Conservation (phyloP, 1,140 invertebrate species). For the Muscidifurax raptorellus region DNA sequence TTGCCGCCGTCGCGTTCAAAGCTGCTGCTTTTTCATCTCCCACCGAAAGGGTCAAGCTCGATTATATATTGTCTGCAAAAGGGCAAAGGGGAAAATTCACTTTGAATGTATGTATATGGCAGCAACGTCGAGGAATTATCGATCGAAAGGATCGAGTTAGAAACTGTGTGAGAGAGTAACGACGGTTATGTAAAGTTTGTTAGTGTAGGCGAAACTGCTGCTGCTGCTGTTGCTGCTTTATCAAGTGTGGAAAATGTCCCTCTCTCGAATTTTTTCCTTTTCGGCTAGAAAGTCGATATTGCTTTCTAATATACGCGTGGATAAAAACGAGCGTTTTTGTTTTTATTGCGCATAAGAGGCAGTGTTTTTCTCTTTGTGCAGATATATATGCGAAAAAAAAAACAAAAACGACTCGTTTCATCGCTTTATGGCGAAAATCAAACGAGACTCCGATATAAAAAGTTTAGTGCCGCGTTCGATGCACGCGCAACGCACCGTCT, state of each 20-base stretch:
- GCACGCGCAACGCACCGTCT: neutral
- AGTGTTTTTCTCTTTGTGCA: too few species aligned
- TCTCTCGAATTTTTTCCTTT: neutral
- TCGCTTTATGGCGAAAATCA: neutral
- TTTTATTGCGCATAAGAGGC: too few species aligned
- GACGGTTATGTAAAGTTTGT: constrained; percentile 7
- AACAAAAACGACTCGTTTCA: neutral
- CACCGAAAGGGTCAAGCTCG: neutral
- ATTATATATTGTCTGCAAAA: neutral
- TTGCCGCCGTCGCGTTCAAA: too few species aligned
- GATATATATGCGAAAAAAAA: neutral
- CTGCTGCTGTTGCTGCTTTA: too few species aligned
- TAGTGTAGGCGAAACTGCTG: too few species aligned
- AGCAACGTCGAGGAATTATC: too few species aligned
- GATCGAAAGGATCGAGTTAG: neutral
- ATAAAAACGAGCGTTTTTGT: too few species aligned
- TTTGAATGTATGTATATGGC: neutral
- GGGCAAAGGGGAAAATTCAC: neutral
- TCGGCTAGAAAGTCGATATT: neutral
- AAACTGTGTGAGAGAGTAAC: neutral
- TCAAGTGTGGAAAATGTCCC: neutral
- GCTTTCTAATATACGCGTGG: neutral
- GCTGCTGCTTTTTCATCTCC: too few species aligned
- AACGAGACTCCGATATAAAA: neutral
- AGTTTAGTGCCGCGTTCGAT: neutral